These are phyloP conservation scores for Andrena flavipes DNA, from an alignment of 2,888 invertebrate species.

Conservation along the genomic window DNA sequence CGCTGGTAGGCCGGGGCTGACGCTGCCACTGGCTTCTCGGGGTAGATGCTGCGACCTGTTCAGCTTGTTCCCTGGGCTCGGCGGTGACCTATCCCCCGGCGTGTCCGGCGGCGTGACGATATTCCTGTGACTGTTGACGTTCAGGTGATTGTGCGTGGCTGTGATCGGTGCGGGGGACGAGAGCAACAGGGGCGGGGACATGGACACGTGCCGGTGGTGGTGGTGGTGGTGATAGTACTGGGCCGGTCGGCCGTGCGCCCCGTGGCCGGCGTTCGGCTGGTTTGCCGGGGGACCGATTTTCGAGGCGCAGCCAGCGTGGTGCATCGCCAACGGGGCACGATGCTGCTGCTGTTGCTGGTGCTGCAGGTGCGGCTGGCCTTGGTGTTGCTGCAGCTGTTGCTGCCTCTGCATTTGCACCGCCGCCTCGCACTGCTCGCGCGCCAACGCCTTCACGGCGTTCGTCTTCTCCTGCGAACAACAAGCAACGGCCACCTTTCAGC, in stretches of 20 bases:
- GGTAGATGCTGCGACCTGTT: slow-evolving; percentile 75
- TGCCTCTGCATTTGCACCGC: slow-evolving; percentile 81
- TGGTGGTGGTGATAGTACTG: slow-evolving; percentile 69
- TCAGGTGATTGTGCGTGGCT: slow-evolving; percentile 76
- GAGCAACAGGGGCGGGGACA: slow-evolving; percentile 68
- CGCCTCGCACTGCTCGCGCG: slow-evolving; percentile 83
- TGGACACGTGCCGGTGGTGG: slow-evolving; percentile 75
- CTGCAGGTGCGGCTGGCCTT: slow-evolving; percentile 81
- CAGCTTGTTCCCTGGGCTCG: slow-evolving; percentile 77
- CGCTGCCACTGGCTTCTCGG: slow-evolving; percentile 87
- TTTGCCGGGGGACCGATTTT: slow-evolving; percentile 64
- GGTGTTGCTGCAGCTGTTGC: slow-evolving; percentile 79
- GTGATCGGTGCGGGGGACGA: slow-evolving; percentile 68
- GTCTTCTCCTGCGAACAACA: slow-evolving; percentile 89
- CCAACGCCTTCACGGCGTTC: slow-evolving; percentile 90
- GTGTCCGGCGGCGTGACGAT: slow-evolving; percentile 81
- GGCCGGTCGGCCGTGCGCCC: slow-evolving; percentile 49
- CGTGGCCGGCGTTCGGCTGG: slow-evolving; percentile 66
- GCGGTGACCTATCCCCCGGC: slow-evolving; percentile 81
- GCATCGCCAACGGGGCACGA: slow-evolving; percentile 50
- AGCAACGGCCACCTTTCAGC: neutral
- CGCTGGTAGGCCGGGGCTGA: slow-evolving; percentile 88
- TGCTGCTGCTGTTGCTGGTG: slow-evolving; percentile 77
- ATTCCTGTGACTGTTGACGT: slow-evolving; percentile 64
- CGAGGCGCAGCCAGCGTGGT: slow-evolving; percentile 55